Percentiles rank a stretch among this genome's conserved stretches.
Evolutionary conservation across 2,113 vertebrate species (phyloP).

Genomic region (Sardina pilchardus): DNA sequence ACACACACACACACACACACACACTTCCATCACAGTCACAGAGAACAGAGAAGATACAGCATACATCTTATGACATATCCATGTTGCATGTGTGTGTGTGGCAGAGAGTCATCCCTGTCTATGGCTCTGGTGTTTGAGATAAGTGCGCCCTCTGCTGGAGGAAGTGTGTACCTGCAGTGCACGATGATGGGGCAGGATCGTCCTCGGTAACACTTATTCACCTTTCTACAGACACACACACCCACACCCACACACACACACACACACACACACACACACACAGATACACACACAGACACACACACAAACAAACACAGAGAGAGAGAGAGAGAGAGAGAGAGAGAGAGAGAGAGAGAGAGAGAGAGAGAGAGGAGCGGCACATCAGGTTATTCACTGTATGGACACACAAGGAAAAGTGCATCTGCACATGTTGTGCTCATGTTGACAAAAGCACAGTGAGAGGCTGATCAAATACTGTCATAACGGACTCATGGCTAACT

Average conservation of each 20-base stretch:
- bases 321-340: too few species aligned
- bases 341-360: too few species aligned
- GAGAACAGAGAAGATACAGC: too few species aligned
- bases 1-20: too few species aligned
- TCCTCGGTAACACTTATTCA: slow-evolving; percentile 98
- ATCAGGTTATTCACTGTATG: background rate
- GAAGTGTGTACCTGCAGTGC: slow-evolving; percentile 88
- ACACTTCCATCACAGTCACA: too few species aligned
- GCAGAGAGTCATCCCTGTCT: background rate
- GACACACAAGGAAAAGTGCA: too few species aligned
- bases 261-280: too few species aligned
- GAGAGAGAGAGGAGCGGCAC: background rate
- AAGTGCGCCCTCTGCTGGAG: background rate
- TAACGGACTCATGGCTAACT: background rate
- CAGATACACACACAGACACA: background rate
- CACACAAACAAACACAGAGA: background rate
- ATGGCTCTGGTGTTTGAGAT: background rate
- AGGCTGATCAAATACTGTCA: background rate
- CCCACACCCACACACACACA: background rate
- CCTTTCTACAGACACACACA: slow-evolving; percentile 85
- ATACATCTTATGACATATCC: too few species aligned
- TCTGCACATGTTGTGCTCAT: too few species aligned
- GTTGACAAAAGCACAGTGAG: too few species aligned
- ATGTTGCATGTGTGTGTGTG: background rate
- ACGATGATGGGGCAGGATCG: slow-evolving; percentile 98